Evolutionary conservation across 2,888 invertebrate genomes (phyloP).

Genomic region (Pediacus dermestoides): DNA sequence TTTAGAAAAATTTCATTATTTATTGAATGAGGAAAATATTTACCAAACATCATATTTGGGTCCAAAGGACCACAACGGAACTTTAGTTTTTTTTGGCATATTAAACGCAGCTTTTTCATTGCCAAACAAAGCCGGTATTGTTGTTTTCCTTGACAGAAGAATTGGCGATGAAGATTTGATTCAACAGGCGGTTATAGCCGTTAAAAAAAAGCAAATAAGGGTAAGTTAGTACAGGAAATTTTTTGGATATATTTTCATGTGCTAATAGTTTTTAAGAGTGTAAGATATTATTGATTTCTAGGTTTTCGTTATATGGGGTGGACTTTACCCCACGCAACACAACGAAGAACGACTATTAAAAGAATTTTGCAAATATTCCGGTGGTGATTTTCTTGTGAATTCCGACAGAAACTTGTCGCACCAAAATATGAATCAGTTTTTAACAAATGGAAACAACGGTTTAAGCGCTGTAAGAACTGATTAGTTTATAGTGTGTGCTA

Average conservation of each 20-base stretch:
- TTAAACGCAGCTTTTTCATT: slow-evolving; percentile 59
- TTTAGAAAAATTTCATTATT: slow-evolving; percentile 20
- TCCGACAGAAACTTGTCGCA: slow-evolving; percentile 22
- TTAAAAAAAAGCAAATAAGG: slow-evolving; percentile 49
- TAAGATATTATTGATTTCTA: slow-evolving; percentile 29
- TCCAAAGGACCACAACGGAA: slow-evolving; percentile 41
- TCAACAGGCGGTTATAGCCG: slow-evolving; percentile 48
- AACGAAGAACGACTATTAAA: slow-evolving; percentile 50
- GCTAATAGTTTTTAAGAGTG: background rate
- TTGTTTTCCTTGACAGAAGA: slow-evolving; percentile 58
- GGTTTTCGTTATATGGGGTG: slow-evolving; percentile 53
- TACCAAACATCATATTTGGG: slow-evolving; percentile 22
- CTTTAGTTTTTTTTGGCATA: slow-evolving; percentile 59
- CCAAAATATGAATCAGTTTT: slow-evolving; percentile 22
- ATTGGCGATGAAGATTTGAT: slow-evolving; percentile 54
- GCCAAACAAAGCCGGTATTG: slow-evolving; percentile 61
- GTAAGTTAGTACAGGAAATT: slow-evolving; percentile 39
- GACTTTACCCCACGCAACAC: slow-evolving; percentile 45
- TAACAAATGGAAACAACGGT: slow-evolving; percentile 18
- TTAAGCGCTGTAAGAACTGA: too few species aligned
- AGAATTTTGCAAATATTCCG: slow-evolving; percentile 48
- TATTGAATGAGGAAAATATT: slow-evolving; percentile 15
- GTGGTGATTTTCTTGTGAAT: slow-evolving; percentile 49
- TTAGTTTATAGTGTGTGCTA: too few species aligned
- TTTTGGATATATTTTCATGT: slow-evolving; percentile 13